Evolutionary conservation across 2,113 vertebrate species (phyloP).

Genomic region (Hyaena hyaena): DNA sequence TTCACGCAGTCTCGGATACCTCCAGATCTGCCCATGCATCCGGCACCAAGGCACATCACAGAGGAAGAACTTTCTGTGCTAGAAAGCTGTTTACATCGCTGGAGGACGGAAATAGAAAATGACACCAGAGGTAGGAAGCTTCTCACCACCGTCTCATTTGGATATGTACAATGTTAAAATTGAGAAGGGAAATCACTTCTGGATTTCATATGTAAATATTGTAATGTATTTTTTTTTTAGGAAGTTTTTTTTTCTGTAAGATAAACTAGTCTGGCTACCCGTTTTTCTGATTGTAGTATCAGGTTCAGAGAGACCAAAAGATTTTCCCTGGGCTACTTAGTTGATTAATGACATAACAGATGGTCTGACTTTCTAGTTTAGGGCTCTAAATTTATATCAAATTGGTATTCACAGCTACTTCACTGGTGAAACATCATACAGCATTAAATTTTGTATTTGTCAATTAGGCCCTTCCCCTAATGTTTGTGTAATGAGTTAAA

Average conservation of each 20-base stretch:
- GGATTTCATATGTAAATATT: neutral
- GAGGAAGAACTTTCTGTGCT: slow-evolving; percentile 96
- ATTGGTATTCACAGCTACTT: slow-evolving; percentile 25
- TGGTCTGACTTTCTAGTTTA: slow-evolving; percentile 65
- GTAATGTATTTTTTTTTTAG: neutral
- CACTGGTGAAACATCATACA: slow-evolving; percentile 3
- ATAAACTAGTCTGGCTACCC: neutral
- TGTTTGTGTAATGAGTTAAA: neutral
- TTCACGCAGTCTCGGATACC: slow-evolving; percentile 97
- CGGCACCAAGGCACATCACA: slow-evolving; percentile 95
- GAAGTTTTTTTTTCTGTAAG: neutral
- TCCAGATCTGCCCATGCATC: slow-evolving; percentile 97
- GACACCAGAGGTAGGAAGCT: slow-evolving; percentile 92
- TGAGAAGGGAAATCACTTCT: neutral
- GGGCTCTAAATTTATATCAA: slow-evolving; percentile 64
- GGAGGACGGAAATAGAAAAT: slow-evolving; percentile 98
- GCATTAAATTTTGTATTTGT: neutral
- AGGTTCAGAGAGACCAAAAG: neutral
- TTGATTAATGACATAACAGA: slow-evolving; percentile 72
- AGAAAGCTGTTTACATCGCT: slow-evolving; percentile 96
- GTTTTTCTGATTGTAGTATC: neutral
- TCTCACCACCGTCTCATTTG: neutral
- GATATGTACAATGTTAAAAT: neutral
- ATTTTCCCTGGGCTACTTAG: slow-evolving; percentile 22
- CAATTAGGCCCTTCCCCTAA: neutral